These are phyloP conservation scores for Peribatodes rhomboidaria DNA, from an alignment of 2,888 invertebrate genomes.

Conservation along the genomic window DNA sequence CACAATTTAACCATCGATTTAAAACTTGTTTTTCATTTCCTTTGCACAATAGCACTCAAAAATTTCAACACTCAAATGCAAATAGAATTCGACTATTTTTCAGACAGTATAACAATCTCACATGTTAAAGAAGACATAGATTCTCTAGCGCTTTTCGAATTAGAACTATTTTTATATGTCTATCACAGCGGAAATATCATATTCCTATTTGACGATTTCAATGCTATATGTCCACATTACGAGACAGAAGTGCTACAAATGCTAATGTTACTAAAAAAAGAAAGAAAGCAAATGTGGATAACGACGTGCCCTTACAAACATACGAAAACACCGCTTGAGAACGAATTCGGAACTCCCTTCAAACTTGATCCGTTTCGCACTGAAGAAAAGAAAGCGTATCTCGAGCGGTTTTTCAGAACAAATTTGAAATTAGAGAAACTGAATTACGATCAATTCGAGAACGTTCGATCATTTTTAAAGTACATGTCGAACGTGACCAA, in stretches of 20 bases:
- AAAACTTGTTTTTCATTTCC: slow-evolving; percentile 44
- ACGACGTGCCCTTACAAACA: slow-evolving; percentile 52
- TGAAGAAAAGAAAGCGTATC: slow-evolving; percentile 50
- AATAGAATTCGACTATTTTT: slow-evolving; percentile 37
- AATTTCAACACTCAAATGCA: slow-evolving; percentile 39
- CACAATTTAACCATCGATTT: slow-evolving; percentile 31
- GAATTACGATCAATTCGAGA: slow-evolving; percentile 56
- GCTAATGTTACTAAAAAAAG: slow-evolving; percentile 48
- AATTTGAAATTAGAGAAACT: slow-evolving; percentile 55
- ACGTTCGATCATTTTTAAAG: slow-evolving; percentile 51
- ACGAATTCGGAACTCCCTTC: slow-evolving; percentile 49
- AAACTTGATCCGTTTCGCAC: slow-evolving; percentile 48
- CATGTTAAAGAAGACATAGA: slow-evolving; percentile 31
- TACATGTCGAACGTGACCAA: slow-evolving; percentile 41
- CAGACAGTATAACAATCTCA: slow-evolving; percentile 40
- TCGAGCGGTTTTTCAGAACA: slow-evolving; percentile 55
- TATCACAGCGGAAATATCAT: slow-evolving; percentile 53
- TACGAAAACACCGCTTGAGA: slow-evolving; percentile 45
- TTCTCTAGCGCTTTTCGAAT: slow-evolving; percentile 49
- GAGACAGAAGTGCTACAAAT: slow-evolving; percentile 53
- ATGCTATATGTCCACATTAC: slow-evolving; percentile 54
- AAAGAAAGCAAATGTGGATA: slow-evolving; percentile 56
- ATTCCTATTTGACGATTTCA: slow-evolving; percentile 59
- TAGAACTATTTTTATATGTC: slow-evolving; percentile 54
- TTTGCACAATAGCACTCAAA: slow-evolving; percentile 53